Percentiles rank a stretch among this genome's conserved stretches.
Evolutionary conservation across 2,888 invertebrate genomes (phyloP).

Genomic region (Dermolepida albohirtum): DNA sequence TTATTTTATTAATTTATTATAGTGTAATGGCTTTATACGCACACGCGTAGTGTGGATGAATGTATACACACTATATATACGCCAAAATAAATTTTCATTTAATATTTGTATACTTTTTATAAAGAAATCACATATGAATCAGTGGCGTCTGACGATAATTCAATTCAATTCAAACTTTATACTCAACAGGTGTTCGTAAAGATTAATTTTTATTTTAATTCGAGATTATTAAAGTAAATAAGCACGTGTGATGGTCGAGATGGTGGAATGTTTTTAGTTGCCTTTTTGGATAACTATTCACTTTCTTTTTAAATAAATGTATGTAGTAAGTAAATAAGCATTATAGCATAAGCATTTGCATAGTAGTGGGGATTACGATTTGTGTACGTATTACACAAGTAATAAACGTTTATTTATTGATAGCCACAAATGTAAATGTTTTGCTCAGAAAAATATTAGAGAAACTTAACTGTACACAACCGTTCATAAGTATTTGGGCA

Average conservation of each 20-base stretch:
- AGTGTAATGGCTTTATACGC: background rate
- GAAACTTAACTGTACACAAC: too few relatives aligned
- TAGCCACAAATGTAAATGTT: too few relatives aligned
- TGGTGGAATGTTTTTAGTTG: background rate
- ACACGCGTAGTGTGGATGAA: background rate
- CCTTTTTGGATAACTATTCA: too few relatives aligned
- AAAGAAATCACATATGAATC: background rate
- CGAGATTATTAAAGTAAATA: background rate
- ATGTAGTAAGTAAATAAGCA: too few relatives aligned
- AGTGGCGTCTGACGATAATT: background rate
- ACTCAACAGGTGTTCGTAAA: constrained; percentile 28
- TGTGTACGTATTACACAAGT: too few relatives aligned
- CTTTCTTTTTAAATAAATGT: too few relatives aligned
- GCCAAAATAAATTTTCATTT: constrained; percentile 4
- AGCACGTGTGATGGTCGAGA: background rate
- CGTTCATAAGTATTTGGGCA: too few relatives aligned
- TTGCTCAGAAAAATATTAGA: too few relatives aligned
- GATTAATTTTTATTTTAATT: constrained; percentile 7
- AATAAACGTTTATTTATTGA: too few relatives aligned
- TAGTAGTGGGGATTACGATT: too few relatives aligned
- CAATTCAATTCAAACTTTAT: constrained; percentile 29
- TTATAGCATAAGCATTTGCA: too few relatives aligned
- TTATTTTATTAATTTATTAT: constrained; percentile 31
- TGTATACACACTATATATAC: background rate
- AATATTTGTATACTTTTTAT: background rate